Evolutionary conservation across 2,113 vertebrate species (phyloP).

Genomic region (Rhinichthys klamathensis): DNA sequence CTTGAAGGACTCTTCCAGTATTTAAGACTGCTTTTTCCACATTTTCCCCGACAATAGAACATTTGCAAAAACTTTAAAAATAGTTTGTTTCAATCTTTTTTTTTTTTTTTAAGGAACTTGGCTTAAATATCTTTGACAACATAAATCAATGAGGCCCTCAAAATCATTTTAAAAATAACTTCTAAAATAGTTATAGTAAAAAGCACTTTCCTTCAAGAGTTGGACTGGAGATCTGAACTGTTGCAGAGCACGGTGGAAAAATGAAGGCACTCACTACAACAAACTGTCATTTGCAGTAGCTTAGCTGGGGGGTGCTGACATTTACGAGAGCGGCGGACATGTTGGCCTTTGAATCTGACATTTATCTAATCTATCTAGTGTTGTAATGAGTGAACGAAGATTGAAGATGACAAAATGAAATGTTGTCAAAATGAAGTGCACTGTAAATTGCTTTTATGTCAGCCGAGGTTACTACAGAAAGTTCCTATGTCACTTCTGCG

Average conservation of each 20-base stretch:
- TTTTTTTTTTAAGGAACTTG: background rate
- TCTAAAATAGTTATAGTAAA: too few species aligned
- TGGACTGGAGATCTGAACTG: background rate
- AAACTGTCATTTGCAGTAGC: slow-evolving; percentile 26
- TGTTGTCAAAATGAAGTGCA: slow-evolving; percentile 14
- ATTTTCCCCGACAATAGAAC: background rate
- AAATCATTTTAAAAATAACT: too few species aligned
- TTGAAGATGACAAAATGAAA: slow-evolving; percentile 33
- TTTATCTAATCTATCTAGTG: slow-evolving; percentile 28
- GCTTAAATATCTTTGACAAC: background rate
- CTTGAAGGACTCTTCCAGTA: background rate
- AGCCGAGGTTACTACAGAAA: background rate
- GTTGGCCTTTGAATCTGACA: slow-evolving; percentile 34
- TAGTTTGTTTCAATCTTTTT: background rate
- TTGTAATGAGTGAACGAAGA: background rate
- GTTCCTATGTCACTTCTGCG: background rate
- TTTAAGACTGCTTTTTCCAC: background rate
- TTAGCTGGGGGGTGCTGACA: slow-evolving; percentile 30
- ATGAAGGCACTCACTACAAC: background rate
- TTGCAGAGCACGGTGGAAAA: background rate
- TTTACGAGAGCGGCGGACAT: slow-evolving; percentile 24
- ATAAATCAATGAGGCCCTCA: background rate
- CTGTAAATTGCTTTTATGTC: background rate
- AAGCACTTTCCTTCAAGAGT: background rate
- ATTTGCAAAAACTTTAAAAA: background rate